Percentiles rank a stretch among this genome's conserved stretches.
These are phyloP conservation scores for Hirtodrosophila cameraria DNA, from an alignment of 2,888 invertebrate species.

Conservation along the genomic window DNA sequence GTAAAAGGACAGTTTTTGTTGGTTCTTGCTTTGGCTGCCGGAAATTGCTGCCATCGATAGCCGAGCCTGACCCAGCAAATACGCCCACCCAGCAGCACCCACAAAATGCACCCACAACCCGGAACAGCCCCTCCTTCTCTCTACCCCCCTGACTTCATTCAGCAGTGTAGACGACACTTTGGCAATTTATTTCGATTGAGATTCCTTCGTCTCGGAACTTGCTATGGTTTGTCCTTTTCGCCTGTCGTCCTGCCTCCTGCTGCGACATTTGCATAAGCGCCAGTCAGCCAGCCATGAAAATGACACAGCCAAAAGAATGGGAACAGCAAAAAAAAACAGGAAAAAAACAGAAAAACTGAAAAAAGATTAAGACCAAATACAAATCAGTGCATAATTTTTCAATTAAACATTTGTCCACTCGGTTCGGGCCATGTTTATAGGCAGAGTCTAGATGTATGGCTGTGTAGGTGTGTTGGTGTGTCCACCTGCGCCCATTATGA, in stretches of 20 bases:
- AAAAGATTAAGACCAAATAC: constrained; percentile 72
- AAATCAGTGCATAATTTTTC: constrained; percentile 79
- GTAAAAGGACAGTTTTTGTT: constrained; percentile 60
- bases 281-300: constrained; percentile 71
- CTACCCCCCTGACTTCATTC: constrained; percentile 12
- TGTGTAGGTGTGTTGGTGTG: not conserved
- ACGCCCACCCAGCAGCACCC: constrained; percentile 33
- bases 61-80: constrained; percentile 30
- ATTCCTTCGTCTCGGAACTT: constrained; percentile 48
- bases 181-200: constrained; percentile 75
- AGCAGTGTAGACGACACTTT: constrained; percentile 67
- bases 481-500: constrained; percentile 40
- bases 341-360: constrained; percentile 15
- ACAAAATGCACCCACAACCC: too few species aligned
- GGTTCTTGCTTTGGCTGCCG: constrained; percentile 34
- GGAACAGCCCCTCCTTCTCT: not conserved
- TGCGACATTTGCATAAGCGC: constrained; percentile 72
- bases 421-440: not conserved
- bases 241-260: constrained; percentile 14
- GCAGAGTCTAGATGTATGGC: not conserved
- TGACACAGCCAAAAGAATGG: constrained; percentile 45
- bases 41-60: constrained; percentile 79
- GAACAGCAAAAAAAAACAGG: not conserved
- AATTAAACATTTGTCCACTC: constrained; percentile 66
- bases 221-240: constrained; percentile 41